Evolutionary conservation across 2,888 invertebrate species (phyloP).

Genomic region (Hydroisotoma schaefferi): DNA sequence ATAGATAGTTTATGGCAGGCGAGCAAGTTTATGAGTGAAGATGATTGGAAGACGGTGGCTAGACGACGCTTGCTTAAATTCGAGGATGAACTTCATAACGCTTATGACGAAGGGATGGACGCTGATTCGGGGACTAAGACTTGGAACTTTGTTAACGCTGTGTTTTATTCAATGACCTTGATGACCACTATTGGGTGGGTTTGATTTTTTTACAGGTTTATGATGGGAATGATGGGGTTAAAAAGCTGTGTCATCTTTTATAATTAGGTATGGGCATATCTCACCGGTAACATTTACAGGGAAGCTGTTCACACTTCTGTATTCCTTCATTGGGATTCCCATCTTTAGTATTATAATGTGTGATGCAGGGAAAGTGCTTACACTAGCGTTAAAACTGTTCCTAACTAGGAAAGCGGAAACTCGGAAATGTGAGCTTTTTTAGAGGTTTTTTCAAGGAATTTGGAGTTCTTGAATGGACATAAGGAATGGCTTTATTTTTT

Average conservation of each 20-base stretch:
- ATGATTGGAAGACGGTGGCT: conserved; percentile 85
- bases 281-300: conserved; percentile 78
- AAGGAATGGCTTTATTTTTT: neutral
- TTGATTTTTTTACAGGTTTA: neutral
- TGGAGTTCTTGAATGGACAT: neutral
- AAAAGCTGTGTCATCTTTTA: neutral
- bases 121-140: conserved; percentile 78
- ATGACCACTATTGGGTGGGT: conserved; percentile 83
- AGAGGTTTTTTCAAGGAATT: neutral
- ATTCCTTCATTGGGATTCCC: conserved; percentile 93
- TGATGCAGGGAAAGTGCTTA: conserved; percentile 91
- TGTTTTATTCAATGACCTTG: conserved; percentile 80
- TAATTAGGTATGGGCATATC: conserved; percentile 92
- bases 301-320: conserved; percentile 81
- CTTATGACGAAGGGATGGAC: conserved; percentile 73
- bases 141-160: conserved; percentile 83
- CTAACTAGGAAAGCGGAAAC: conserved; percentile 35
- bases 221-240: neutral
- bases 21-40: conserved; percentile 68
- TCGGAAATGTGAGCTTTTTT: conserved; percentile 22
- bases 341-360: conserved; percentile 89
- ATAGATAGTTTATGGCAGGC: conserved; percentile 75
- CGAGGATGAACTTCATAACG: conserved; percentile 77
- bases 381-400: conserved; percentile 80
- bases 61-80: conserved; percentile 74